phyloP scores from a whole-genome alignment of 64 coral and sea anemone species.

The Pocillopora verrucosa region DNA sequence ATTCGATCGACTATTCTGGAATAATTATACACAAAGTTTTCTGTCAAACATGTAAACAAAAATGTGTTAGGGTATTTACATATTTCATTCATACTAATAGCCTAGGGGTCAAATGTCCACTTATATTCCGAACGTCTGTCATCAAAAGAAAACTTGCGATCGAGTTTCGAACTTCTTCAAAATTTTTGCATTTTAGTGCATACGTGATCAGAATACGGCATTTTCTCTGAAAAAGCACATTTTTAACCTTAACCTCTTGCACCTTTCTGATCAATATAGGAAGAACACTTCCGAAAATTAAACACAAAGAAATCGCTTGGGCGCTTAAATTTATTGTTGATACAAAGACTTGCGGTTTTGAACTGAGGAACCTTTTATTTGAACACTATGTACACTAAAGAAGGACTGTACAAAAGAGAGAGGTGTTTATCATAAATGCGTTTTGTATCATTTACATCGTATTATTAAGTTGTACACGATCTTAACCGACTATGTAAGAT shows the following conservation, averaged over 20 bases:
- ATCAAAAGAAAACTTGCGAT: neutral
- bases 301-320: conserved; percentile 1
- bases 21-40: conserved; percentile 29
- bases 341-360: neutral
- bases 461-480: no score
- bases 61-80: conserved; percentile 29
- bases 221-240: neutral
- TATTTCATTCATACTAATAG: conserved; percentile 35
- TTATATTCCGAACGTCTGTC: neutral
- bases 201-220: neutral
- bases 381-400: neutral
- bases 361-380: neutral
- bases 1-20: neutral
- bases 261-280: neutral
- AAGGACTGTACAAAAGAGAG: no score
- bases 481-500: neutral
- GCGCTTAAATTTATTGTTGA: conserved; percentile 18
- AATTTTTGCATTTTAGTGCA: neutral
- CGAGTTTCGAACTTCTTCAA: neutral
- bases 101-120: conserved; percentile 15
- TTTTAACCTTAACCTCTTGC: neutral
- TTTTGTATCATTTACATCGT: no score
- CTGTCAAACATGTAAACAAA: conserved; percentile 33
- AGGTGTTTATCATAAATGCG: no score
- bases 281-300: neutral